Evolutionary conservation across 1,140 invertebrate species (phyloP).

Genomic region (Penaeus chinensis): DNA sequence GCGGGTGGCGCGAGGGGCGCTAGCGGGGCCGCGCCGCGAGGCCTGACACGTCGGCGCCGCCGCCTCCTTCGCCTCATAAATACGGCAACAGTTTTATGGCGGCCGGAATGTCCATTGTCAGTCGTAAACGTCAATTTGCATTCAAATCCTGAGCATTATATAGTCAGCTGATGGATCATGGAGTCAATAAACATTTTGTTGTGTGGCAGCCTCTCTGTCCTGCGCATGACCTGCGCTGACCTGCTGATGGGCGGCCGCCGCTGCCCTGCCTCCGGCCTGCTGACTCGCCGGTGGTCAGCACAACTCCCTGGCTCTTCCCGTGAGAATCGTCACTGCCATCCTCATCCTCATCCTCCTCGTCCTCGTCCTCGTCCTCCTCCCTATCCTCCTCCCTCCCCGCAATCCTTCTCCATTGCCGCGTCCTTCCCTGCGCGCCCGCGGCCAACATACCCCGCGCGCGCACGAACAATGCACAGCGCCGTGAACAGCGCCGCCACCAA

Average conservation of each 20-base stretch:
- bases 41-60: neutral
- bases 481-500: too few relatives aligned
- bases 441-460: too few relatives aligned
- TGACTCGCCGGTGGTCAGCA: too few relatives aligned
- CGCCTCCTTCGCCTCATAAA: constrained; percentile 1
- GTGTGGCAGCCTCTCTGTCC: too few relatives aligned
- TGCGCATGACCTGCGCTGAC: too few relatives aligned
- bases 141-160: constrained; percentile 23
- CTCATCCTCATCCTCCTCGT: neutral
- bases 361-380: constrained; percentile 62
- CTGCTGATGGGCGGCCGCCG: too few relatives aligned
- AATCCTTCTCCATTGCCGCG: neutral
- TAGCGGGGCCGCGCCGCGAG: neutral
- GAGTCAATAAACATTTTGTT: neutral
- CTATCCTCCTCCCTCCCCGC: neutral
- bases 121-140: constrained; percentile 24
- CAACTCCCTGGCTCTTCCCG: neutral
- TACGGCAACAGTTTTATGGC: constrained; percentile 20
- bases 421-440: neutral
- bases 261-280: too few relatives aligned
- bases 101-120: constrained; percentile 13
- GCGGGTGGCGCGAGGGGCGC: too few relatives aligned
- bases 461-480: too few relatives aligned
- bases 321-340: neutral
- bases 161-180: constrained; percentile 17